Evolutionary conservation across 2,888 invertebrate species (phyloP), one percentile per base, ranked within the genome.

Genomic region (Ormyrus labotus): DNA sequence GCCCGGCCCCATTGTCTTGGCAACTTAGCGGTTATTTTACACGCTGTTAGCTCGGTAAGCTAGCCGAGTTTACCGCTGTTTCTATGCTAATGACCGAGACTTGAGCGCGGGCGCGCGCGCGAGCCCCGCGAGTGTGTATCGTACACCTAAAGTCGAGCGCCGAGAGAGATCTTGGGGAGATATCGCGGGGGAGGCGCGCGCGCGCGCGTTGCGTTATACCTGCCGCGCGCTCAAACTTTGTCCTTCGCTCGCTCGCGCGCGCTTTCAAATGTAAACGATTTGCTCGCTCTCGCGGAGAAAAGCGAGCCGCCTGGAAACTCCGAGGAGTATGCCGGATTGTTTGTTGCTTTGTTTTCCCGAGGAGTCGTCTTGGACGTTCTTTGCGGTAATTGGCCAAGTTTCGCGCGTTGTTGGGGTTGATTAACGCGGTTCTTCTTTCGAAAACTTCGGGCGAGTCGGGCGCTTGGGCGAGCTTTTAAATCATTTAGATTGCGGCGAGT

Each of bases 21-120:
- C 90, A 90, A 90, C 90, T 90, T 90, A 90, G 90, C 89, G 90
- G 90, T 90, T 90, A 90, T 90, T 90, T 90, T 90, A 90, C 90
- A 90, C 90, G 89, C 90, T 90, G 90, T 90, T 90, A 89, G 87
- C 89, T 90, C 88, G 87, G 88, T 89, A 90, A 90, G 89, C 88
- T 89, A 88, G 87, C 86, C 86, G 87, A 89, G 89, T 90, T 90
- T 89, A 90, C 89, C 88, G 89, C 89, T 89, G 88, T 88, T 89
- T 89, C 89, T 90, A 90, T 90, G 90, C 89, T 90, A 90, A 90
- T 90, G 86, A 89, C 88, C 84, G 83, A 81, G 84, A 80, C 85
- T 74, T 73, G 78, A 72, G 67, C 19, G 82, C 80, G 70, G 75
- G 53, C 72, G 82, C 80, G 70, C 75, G 53, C 72, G 50, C 47